Evolutionary conservation across 92 coral and sea anemone genomes (phyloP), one percentile per base, ranked within the genome.

Genomic region (Epizoanthus rinbou): DNA sequence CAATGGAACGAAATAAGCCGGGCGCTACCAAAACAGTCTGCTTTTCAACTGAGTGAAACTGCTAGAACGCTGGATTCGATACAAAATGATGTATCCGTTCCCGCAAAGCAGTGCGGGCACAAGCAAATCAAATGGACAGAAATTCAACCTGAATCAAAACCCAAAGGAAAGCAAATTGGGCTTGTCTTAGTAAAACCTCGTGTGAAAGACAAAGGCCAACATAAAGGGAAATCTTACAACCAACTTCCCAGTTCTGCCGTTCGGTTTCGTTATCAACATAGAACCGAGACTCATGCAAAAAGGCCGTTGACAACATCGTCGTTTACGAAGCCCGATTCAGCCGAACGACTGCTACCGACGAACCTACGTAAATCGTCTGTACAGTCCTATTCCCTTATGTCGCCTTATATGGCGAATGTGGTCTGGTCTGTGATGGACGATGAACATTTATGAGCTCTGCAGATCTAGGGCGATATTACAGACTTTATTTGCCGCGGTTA

Each of bases 341-440:
- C 73, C 33, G 91, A 76, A 35, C 85, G 96, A 67, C 59, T 92
- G 41, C 75, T 92, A 31, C 96, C 96, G 41, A 92, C 88, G 41
- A 92, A 87, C 31, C 82, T 92, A 23, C 71, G 88, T 59, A 78
- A 67, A 67, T 74, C 91, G 60, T 70, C 75, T 18, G 73, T 31
- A 47, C 69, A 80, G 28, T 85, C 88, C 33, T 92, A 81, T 65
- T 85, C 91, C 2, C 79, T 92, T 14, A 92, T 92, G 96, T 66
- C 96, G 8, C 96, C 96, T 15, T 91, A 86, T 84, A 88, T 91
- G 92, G 92, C 95, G 21, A 88, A 70, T 57, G 89, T 91, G 6
- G 94, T 91, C 24, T 91, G 94, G 94, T 88, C 91, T 35, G 87
- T 91, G 8, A 91, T 91, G 91, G 85, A 85, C n/a, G 94, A 91